Evolutionary conservation across 2,797 vertebrate species (phyloP), one percentile per base, ranked within the genome.

Genomic region (Chelmon rostratus): DNA sequence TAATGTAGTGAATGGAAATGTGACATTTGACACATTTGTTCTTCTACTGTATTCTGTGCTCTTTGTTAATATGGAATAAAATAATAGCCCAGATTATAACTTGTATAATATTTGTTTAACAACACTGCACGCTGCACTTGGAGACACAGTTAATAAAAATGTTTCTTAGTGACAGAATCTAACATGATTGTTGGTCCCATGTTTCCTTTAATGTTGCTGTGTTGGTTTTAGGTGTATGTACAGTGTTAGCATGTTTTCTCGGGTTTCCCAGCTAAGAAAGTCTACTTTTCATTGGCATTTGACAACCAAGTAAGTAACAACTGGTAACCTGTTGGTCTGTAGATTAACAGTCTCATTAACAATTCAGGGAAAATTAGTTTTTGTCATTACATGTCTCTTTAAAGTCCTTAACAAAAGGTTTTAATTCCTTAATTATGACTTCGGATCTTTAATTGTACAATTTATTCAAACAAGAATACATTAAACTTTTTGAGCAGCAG

Each of bases 81-180:
- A 78, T 74, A 44, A 42, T 81, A 72, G 42, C 42, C 6, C 13
- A 31, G 7, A 69, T 37, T 52, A 18, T 49, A 79, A 64, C 4
- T 37, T 46, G 23, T 59, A 1, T 68, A 62, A 79, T 71, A 70
- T 73, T 40, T 56, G 61, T 75, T n/a, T 28, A 37, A 57, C 19
- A 31, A 54, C 72, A 62, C 37, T 69, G 12, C 0, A 16, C 16
- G n/a, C 31, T 82, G 78, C 66, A 83, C 25, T 53, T 78, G 7
- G 16, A 68, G 8, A 66, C 11, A 58, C 5, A 6, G 12, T 76
- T 35, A 84, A 81, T 85, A 85, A 86, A 89, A 54, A 23, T 6
- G 9, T 71, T 68, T 68, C 16, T 77, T 61, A 6, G 74, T 65
- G 47, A 81, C 37, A 23, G 9, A 82, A 35, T 73, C 61, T 38